These are phyloP conservation scores for Pogonomyrmex californicus DNA, from an alignment of 1,140 invertebrate species.

Conservation along the genomic window DNA sequence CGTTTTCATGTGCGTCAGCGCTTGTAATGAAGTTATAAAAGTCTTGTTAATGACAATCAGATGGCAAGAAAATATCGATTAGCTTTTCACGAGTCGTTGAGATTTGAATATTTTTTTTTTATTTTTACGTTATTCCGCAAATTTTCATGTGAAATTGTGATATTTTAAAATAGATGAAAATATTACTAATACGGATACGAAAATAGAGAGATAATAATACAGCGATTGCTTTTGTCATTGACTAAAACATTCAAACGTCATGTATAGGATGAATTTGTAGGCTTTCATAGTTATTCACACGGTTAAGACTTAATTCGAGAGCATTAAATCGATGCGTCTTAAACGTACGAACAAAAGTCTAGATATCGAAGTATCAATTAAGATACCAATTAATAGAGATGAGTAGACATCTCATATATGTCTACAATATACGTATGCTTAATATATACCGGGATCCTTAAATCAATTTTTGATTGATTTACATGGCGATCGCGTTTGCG, in stretches of 20 bases:
- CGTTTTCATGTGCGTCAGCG: conserved; percentile 8
- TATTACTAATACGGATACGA: background rate
- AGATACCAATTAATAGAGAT: conserved; percentile 14
- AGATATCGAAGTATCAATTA: background rate
- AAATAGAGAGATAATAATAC: background rate
- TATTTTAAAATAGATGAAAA: conserved; percentile 8
- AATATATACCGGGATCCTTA: conserved; percentile 73
- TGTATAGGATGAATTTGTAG: background rate
- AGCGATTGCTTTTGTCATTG: background rate
- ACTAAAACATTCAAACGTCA: conserved; percentile 5
- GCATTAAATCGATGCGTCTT: conserved; percentile 8
- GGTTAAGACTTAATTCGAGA: background rate
- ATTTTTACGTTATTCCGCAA: background rate
- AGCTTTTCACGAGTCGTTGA: background rate
- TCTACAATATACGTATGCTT: conserved; percentile 68
- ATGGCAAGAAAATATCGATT: conserved; percentile 42
- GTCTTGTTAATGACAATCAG: conserved; percentile 14
- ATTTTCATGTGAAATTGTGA: background rate
- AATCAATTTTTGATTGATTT: conserved; percentile 83
- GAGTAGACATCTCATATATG: conserved; percentile 59
- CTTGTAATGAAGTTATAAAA: conserved; percentile 29
- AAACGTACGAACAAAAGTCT: background rate
- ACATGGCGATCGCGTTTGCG: conserved; percentile 65
- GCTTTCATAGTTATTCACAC: conserved; percentile 7
- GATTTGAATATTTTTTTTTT: background rate